Evolutionary conservation across 2,113 vertebrate genomes (phyloP).

Genomic region (Serranochromis macrocephalus): DNA sequence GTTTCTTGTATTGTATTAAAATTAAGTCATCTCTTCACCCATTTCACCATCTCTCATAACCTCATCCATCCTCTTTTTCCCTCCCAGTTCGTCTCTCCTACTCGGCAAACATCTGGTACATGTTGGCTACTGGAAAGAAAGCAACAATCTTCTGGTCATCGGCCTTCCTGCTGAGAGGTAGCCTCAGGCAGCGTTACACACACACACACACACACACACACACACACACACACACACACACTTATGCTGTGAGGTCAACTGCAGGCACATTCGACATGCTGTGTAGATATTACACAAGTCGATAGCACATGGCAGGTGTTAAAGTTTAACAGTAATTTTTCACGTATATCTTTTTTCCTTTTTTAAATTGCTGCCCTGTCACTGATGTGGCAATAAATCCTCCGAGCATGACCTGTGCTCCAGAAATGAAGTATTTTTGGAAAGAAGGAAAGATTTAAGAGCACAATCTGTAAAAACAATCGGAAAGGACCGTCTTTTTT

Average conservation of each 20-base stretch:
- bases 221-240: neutral
- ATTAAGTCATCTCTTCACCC: neutral
- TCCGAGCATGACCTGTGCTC: neutral
- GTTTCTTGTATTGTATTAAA: neutral
- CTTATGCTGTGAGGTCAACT: neutral
- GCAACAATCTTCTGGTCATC: constrained; percentile 82
- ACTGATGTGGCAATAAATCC: neutral
- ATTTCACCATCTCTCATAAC: neutral
- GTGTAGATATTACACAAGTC: neutral
- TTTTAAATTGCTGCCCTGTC: neutral
- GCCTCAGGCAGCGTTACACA: neutral
- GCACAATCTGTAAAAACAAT: constrained; percentile 11
- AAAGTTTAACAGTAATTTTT: neutral
- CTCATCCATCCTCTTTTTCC: neutral
- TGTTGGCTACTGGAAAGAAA: constrained; percentile 93
- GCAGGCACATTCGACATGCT: neutral
- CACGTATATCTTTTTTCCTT: neutral
- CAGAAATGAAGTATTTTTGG: neutral
- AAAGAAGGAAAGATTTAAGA: neutral
- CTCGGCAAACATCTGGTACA: constrained; percentile 84
- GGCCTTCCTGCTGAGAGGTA: constrained; percentile 90
- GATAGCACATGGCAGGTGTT: neutral
- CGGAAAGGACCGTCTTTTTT: neutral
- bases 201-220: too few species aligned
- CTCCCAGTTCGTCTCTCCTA: constrained; percentile 81